These are phyloP conservation scores for Enteromius fasciolatus DNA, from an alignment of 2,797 vertebrate species.

Conservation along the genomic window DNA sequence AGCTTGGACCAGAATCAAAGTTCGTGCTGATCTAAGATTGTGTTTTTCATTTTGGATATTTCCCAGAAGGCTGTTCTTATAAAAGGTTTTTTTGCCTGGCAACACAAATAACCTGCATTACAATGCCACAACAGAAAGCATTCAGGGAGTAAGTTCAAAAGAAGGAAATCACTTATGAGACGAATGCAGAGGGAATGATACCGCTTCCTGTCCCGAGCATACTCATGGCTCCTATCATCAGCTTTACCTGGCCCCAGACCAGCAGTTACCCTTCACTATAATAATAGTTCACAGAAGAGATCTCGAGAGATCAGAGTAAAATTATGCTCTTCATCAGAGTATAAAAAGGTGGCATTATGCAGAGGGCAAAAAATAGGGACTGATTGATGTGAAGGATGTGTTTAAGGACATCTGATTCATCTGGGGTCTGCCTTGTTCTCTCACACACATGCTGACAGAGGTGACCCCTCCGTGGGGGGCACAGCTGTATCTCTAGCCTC, in stretches of 20 bases:
- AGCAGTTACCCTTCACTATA: constrained; percentile 52
- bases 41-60: constrained; percentile 17
- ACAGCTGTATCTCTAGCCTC: constrained; percentile 58
- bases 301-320: constrained; percentile 62
- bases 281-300: constrained; percentile 57
- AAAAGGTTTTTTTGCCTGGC: constrained; percentile 49
- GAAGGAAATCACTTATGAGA: constrained; percentile 68
- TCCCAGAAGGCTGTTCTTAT: constrained; percentile 55
- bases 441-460: constrained; percentile 45
- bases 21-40: neutral
- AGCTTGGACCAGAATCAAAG: neutral
- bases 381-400: constrained; percentile 53
- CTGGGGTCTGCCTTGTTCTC: constrained; percentile 49
- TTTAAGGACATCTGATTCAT: constrained; percentile 52
- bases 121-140: constrained; percentile 51
- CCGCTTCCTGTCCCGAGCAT: constrained; percentile 64
- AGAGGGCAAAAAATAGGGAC: constrained; percentile 48
- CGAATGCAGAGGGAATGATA: constrained; percentile 55
- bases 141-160: constrained; percentile 67
- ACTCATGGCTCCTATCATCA: constrained; percentile 60
- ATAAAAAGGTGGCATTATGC: constrained; percentile 35
- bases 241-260: constrained; percentile 58
- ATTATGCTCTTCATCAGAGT: constrained; percentile 39
- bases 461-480: constrained; percentile 54
- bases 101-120: constrained; percentile 46